Base-by-base conservation (phyloP, 2,113 vertebrate genomes). In the Cebidichthys violaceus region DNA sequence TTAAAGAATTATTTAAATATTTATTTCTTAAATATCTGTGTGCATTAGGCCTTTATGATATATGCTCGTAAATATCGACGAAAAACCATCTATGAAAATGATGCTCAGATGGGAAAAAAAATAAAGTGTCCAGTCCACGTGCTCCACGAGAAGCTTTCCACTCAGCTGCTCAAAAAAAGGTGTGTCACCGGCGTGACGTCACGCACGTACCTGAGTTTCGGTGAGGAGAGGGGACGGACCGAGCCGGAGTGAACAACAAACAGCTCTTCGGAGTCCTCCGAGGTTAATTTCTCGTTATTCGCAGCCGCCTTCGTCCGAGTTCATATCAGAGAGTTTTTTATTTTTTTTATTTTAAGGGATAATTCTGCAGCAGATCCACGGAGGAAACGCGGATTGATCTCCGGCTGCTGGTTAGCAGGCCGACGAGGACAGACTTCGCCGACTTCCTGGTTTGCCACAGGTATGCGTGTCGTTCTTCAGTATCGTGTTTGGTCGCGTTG, bases 131-230 rank as follows among this genome's bases (percentile, higher is more conserved):
- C 18, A 5, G 74, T 41, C 52, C 76, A 74, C 70, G 60, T 64
- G 71, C 72, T 68, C 37, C 18, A 1, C 13, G 45, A 64, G 33
- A 24, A 15, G 39, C 37, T 6, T 11, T 47, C 9, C 65, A 13
- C 43, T 29, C 37, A 52, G 71, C 75, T 79, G 59, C 72, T 79
- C 57, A 39, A 66, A 59, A 91, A 24, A 94, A 92, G 93, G 93
- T 94, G 91, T 90, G 93, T 84, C 81, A n/a, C 27, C 22, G 20
- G 15, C 6, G 61, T 94, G 93, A 94, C 93, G 94, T 94, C 94
- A 93, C 76, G 1, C 9, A 2, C 7, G 13, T 90, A 95, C 94
- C 94, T 95, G 94, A 95, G 94, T 95, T 94, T 95, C 93, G 94
- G 89, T 79, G 41, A 82, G 74, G 74, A 57, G 89, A 61, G 70